Conservation (phyloP, 2,113 vertebrate genomes). For the Fulica atra region DNA sequence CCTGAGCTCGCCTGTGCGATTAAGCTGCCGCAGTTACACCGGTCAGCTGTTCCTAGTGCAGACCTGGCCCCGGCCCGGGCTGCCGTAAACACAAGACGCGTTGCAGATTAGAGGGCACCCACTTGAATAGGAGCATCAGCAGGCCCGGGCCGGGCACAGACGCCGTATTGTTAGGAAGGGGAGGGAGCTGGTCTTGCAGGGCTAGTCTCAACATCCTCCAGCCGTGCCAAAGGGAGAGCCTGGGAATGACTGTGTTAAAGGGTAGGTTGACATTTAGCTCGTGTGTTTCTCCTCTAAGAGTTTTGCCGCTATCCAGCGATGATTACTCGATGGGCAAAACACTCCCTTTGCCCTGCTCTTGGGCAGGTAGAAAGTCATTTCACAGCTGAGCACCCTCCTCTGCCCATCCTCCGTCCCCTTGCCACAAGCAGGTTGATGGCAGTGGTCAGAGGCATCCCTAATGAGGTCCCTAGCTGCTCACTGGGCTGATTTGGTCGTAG, state of each 20-base stretch:
- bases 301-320: background rate
- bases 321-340: background rate
- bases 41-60: background rate
- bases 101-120: background rate
- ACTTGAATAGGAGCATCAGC: background rate
- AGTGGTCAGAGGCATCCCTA: slow-evolving; percentile 5
- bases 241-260: background rate
- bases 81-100: background rate
- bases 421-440: background rate
- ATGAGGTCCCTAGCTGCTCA: slow-evolving; percentile 45
- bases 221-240: background rate
- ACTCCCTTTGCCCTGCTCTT: background rate
- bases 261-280: background rate
- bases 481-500: slow-evolving; percentile 47
- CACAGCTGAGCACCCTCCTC: background rate
- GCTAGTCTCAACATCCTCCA: background rate
- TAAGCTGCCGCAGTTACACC: background rate
- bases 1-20: background rate
- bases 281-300: background rate
- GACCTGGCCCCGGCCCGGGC: background rate
- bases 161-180: background rate
- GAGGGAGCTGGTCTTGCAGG: background rate
- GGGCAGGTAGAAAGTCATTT: background rate
- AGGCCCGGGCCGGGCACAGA: rapidly evolving
- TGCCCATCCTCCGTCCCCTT: background rate